Evolutionary conservation across 1,140 invertebrate genomes (phyloP), one percentile per base, ranked within the genome.

Genomic region (Neodiprion pinetum): DNA sequence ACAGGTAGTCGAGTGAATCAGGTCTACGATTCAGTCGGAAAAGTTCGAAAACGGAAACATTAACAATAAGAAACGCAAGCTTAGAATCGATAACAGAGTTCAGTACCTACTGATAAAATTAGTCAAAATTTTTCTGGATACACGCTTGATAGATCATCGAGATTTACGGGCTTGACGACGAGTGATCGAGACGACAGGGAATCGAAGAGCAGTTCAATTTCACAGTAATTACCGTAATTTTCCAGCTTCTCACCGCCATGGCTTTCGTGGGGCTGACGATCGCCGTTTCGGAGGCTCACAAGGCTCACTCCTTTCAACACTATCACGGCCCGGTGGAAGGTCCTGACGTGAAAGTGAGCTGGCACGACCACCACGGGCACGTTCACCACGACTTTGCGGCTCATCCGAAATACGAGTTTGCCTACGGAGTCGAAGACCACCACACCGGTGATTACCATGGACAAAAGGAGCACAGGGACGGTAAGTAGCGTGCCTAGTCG

Each of bases 361-460:
- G 79, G 81, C 75, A 82, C 40, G 80, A 83, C 28, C 79, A 83
- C n/a, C 79, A 84, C 53, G 78, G 80, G 0, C 77, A 83, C 9
- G 70, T 77, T 50, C 53, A 82, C 28, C 80, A 83, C 48, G 79
- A 83, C 23, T 83, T 74, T 66, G 75, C 82, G 5, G 85, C 86
- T 17, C 81, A 88, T 80, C 83, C 84, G 1, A 78, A 84, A 17
- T 86, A 87, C 74, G 77, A 82, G 12, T 86, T 78, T 70, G 67
- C 77, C 0, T 87, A 87, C 69, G 85, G 81, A 4, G 80, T 86
- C 9, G 78, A 84, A 8, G 84, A 87, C 71, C 80, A 83, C 74
- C 84, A 87, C 72, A 86, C 84, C 14, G 83, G 84, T 9, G 83
- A 88, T 66, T 71, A 78, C 61, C 84, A 88, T n/a, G 81, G 80